Conservation (phyloP, 2,797 vertebrate genomes). For the Enteromius anoplus region DNA sequence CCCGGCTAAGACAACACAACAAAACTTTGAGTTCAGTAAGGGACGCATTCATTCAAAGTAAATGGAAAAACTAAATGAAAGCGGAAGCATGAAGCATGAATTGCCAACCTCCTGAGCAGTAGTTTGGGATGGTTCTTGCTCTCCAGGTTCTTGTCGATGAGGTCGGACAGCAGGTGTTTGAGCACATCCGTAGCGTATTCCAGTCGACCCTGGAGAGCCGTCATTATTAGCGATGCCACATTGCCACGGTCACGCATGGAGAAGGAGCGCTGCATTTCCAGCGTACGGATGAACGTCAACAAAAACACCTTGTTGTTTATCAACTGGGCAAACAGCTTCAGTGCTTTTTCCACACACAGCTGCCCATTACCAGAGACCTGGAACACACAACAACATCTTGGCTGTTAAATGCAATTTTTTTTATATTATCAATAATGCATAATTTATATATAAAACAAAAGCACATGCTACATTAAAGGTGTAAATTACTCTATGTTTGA, state of each 20-base stretch:
- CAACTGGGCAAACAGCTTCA: conserved; percentile 96
- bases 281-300: conserved; percentile 94
- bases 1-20: conserved; percentile 32
- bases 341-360: conserved; percentile 93
- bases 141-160: conserved; percentile 97
- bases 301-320: conserved; percentile 99
- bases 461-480: background rate
- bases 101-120: conserved; percentile 89
- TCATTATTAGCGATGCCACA: conserved; percentile 98
- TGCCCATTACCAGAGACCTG: conserved; percentile 96
- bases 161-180: conserved; percentile 94
- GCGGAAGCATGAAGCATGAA: background rate
- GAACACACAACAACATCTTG: background rate
- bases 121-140: conserved; percentile 99
- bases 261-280: conserved; percentile 95
- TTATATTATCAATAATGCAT: background rate
- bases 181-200: conserved; percentile 97
- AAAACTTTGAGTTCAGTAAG: conserved; percentile 10
- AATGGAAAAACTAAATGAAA: background rate
- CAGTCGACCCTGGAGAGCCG: conserved; percentile 90
- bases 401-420: background rate
- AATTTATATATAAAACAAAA: background rate
- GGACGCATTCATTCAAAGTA: conserved; percentile 9
- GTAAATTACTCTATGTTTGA: background rate
- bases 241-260: conserved; percentile 98